Conservation (phyloP, 2,797 vertebrate genomes). For the Cryptoblepharus egeriae region DNA sequence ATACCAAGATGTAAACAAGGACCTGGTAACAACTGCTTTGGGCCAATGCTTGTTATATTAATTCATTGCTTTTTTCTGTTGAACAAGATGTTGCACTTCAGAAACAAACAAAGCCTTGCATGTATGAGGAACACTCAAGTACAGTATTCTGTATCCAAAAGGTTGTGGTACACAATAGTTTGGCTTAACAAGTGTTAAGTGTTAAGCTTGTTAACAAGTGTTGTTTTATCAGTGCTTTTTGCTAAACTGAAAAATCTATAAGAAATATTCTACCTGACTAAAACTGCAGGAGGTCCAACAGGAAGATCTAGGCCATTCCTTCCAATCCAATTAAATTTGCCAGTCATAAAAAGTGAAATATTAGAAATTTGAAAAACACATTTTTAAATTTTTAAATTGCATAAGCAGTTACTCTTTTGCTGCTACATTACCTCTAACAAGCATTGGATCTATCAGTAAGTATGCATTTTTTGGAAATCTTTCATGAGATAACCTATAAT, state of each 20-base stretch:
- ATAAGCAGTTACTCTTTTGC: not conserved
- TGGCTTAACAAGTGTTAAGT: too few relatives aligned
- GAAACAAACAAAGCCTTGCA: not conserved
- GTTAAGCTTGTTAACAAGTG: too few relatives aligned
- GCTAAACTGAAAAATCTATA: not conserved
- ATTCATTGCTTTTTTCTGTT: conserved; percentile 2
- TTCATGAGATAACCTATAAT: not conserved
- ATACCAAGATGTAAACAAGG: conserved; percentile 36
- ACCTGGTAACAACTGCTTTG: not conserved
- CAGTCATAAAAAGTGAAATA: not conserved
- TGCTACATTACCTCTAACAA: not conserved
- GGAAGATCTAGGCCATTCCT: not conserved
- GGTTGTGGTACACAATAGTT: too few relatives aligned
- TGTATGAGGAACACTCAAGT: conserved; percentile 17
- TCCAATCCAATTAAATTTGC: not conserved
- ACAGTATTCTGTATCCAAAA: not conserved
- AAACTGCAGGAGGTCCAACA: not conserved
- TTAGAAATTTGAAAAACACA: not conserved
- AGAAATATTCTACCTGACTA: not conserved
- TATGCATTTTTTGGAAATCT: not conserved
- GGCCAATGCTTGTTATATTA: conserved; percentile 6
- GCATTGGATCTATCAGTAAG: not conserved
- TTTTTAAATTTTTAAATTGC: not conserved
- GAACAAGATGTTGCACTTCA: not conserved
- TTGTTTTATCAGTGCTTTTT: not conserved